A percentile compares a stretch with the other conserved stretches of the same genome.
Conservation (phyloP, 2,888 invertebrate genomes). For the Melieria omissa region DNA sequence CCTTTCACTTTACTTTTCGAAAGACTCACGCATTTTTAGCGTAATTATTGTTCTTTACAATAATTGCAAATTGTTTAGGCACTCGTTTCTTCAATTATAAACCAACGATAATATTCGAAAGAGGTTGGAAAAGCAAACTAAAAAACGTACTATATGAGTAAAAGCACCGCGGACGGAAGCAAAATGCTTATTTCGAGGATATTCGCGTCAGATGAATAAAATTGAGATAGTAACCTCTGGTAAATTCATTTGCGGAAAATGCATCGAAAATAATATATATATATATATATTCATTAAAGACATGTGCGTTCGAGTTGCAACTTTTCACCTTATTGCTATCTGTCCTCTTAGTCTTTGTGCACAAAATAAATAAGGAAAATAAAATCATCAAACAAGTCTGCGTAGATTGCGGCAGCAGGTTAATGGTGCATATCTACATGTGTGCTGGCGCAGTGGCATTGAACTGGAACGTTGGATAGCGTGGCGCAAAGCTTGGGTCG, state of each 20-base stretch:
- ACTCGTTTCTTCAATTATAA: constrained; percentile 27
- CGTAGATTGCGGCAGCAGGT: not conserved
- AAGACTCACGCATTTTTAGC: not conserved
- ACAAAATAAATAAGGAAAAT: too few species aligned
- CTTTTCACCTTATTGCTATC: too few species aligned
- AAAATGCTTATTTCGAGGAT: constrained; percentile 13
- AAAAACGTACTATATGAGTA: not conserved
- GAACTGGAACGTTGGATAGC: constrained; percentile 72
- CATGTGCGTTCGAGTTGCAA: not conserved
- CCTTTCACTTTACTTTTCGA: constrained; percentile 3
- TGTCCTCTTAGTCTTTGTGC: too few species aligned
- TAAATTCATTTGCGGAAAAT: too few species aligned
- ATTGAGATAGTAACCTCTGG: too few species aligned
- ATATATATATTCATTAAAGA: not conserved
- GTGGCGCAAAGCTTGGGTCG: constrained; percentile 70
- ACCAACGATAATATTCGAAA: not conserved
- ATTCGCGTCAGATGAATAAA: not conserved
- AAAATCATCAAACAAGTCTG: not conserved
- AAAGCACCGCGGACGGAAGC: constrained; percentile 36
- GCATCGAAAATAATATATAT: not conserved
- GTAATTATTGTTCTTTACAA: constrained; percentile 10
- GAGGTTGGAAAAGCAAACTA: constrained; percentile 3
- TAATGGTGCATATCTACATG: not conserved
- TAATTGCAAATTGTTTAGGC: constrained; percentile 25
- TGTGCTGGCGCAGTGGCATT: constrained; percentile 69